These are phyloP conservation scores for Arbacia lixula DNA, from an alignment of 53 echinoderm and acorn worm species.

Conservation along the genomic window DNA sequence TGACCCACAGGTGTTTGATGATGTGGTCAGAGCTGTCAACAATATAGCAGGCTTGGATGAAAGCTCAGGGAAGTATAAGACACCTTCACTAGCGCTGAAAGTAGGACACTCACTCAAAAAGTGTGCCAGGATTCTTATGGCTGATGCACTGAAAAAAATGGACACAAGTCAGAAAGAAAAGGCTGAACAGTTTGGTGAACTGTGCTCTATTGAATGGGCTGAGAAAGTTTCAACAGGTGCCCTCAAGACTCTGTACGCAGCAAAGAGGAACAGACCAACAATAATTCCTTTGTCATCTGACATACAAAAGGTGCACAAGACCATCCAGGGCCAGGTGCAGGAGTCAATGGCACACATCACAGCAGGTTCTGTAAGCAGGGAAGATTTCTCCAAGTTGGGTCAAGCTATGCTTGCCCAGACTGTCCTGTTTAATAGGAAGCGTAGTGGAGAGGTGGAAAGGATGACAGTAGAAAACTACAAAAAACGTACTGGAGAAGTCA, in stretches of 20 bases:
- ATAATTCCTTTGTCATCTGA: slow-evolving; percentile 48
- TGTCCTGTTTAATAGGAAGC: slow-evolving; percentile 51
- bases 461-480: slow-evolving; percentile 51
- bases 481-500: slow-evolving; percentile 33
- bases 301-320: slow-evolving; percentile 31
- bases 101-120: slow-evolving; percentile 55
- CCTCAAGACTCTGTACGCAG: slow-evolving; percentile 20
- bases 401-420: slow-evolving; percentile 40
- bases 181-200: slow-evolving; percentile 34
- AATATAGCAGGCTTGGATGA: slow-evolving; percentile 54
- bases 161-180: slow-evolving; percentile 23
- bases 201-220: slow-evolving; percentile 45
- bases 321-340: slow-evolving; percentile 33
- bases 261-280: slow-evolving; percentile 50
- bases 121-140: slow-evolving; percentile 57
- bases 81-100: slow-evolving; percentile 58
- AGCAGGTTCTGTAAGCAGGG: slow-evolving; percentile 42
- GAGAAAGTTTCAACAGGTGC: slow-evolving; percentile 37
- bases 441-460: slow-evolving; percentile 62
- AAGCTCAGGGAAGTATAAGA: slow-evolving; percentile 39
- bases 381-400: slow-evolving; percentile 38
- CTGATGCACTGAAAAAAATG: slow-evolving; percentile 39
- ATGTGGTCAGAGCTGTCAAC: slow-evolving; percentile 53
- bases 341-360: slow-evolving; percentile 33
- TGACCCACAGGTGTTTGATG: slow-evolving; percentile 50